phyloP scores from a whole-genome alignment of 1,140 invertebrate genomes.

The Drosophila orena region DNA sequence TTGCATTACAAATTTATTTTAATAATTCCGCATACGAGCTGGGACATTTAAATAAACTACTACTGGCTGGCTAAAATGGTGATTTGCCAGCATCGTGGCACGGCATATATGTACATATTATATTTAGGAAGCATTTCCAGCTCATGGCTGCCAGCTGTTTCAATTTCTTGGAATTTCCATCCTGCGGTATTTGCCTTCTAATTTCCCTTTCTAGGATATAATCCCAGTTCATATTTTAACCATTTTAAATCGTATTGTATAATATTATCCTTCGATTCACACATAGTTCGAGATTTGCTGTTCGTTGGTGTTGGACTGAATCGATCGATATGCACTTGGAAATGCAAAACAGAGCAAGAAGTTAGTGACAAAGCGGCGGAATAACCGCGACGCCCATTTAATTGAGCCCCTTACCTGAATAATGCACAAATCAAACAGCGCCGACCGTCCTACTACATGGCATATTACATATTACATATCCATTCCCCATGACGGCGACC shows the following conservation, averaged over 20 bases:
- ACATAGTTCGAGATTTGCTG: neutral
- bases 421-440: slow-evolving; percentile 51
- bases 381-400: slow-evolving; percentile 38
- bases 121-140: neutral
- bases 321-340: slow-evolving; percentile 47
- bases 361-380: slow-evolving; percentile 37
- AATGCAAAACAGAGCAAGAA: slow-evolving; percentile 34
- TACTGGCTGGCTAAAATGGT: neutral
- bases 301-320: neutral
- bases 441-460: neutral
- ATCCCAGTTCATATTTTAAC: too few species aligned
- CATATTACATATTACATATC: slow-evolving; percentile 2
- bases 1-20: slow-evolving; percentile 82
- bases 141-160: neutral
- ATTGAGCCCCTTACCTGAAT: slow-evolving; percentile 44
- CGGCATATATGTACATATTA: too few species aligned
- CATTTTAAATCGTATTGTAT: neutral
- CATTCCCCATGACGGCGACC: slow-evolving; percentile 35
- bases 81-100: neutral
- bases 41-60: slow-evolving; percentile 51
- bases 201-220: too few species aligned
- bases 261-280: neutral
- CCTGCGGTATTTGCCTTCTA: too few species aligned
- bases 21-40: slow-evolving; percentile 56
- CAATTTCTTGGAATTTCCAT: neutral